These are phyloP conservation scores for Indri indri DNA, from an alignment of 2,113 vertebrate genomes.

Conservation along the genomic window DNA sequence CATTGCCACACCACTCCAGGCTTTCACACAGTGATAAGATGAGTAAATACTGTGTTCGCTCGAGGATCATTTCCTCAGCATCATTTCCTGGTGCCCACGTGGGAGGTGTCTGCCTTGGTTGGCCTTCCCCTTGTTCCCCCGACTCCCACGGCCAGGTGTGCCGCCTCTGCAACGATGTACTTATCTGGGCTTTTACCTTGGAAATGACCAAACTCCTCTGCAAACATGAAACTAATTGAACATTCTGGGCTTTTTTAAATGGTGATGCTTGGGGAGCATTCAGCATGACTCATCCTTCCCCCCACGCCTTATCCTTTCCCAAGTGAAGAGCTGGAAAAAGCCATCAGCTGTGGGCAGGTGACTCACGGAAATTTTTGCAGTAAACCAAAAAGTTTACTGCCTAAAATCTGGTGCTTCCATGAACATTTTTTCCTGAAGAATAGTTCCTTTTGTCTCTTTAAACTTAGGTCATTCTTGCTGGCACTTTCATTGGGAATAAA, in stretches of 20 bases:
- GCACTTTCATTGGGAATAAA: neutral
- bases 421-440: neutral
- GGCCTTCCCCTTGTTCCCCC: neutral
- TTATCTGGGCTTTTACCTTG: neutral
- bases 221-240: neutral
- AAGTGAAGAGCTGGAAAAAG: neutral
- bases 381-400: neutral
- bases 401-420: neutral
- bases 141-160: neutral
- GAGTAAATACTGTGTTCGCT: neutral
- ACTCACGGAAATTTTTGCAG: conserved; percentile 29
- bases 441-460: neutral
- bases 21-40: neutral
- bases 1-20: neutral
- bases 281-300: neutral
- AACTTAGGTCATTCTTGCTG: neutral
- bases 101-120: fast-evolving
- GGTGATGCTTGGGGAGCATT: neutral
- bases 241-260: neutral
- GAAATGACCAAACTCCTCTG: neutral
- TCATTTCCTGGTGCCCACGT: fast-evolving
- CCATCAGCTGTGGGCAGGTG: neutral
- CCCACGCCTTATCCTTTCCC: neutral
- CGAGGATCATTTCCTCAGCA: neutral
- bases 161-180: neutral